Conservation (phyloP, 2,888 invertebrate genomes). For the Lasioglossum marginatum region DNA sequence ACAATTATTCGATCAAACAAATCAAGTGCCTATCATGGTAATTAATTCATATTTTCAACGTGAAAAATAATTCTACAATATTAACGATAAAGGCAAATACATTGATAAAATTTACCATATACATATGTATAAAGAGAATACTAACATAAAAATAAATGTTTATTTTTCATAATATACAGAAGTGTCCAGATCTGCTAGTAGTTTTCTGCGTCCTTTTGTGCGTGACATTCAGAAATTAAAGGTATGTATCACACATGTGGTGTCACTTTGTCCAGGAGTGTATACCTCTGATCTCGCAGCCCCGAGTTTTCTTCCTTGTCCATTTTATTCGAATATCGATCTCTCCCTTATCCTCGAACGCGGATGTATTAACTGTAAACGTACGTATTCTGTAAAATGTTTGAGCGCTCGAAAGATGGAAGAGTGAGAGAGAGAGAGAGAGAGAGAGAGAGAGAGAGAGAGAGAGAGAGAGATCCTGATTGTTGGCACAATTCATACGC, state of each 20-base stretch:
- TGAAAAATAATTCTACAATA: too few species aligned
- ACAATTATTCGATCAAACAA: too few species aligned
- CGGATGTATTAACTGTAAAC: conserved; percentile 23
- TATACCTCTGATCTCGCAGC: conserved; percentile 38
- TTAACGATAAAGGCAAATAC: too few species aligned
- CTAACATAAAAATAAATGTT: too few species aligned
- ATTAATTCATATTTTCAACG: too few species aligned
- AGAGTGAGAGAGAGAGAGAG: not conserved
- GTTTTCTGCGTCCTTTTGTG: too few species aligned
- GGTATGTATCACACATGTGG: not conserved
- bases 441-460: not conserved
- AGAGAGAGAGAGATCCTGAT: conserved; percentile 20
- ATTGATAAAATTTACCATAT: too few species aligned
- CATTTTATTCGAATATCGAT: conserved; percentile 50
- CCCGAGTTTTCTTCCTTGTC: conserved; percentile 18
- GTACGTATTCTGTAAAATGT: conserved; percentile 31
- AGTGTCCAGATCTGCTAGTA: too few species aligned
- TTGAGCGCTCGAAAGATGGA: conserved; percentile 1
- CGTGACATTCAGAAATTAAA: not conserved
- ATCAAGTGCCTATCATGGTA: too few species aligned
- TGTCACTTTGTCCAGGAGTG: not conserved
- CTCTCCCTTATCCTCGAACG: not conserved
- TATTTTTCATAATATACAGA: too few species aligned
- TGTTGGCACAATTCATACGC: conserved; percentile 47
- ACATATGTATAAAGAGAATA: too few species aligned